Evolutionary conservation across 64 coral and sea anemone species (phyloP).

Genomic region (Orbicella faveolata): DNA sequence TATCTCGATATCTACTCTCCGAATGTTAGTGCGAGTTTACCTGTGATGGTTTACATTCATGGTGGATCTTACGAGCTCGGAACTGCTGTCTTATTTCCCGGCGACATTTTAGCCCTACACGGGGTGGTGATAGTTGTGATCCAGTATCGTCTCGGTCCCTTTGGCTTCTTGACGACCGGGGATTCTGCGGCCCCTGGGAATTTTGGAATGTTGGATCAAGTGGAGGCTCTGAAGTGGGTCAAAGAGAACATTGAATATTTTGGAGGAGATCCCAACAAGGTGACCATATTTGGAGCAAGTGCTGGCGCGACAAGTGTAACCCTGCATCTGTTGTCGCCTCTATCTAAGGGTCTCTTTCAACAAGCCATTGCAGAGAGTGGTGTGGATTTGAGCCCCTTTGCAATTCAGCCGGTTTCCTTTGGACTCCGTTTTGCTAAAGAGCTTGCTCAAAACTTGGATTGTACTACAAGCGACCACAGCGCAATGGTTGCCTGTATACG

Average conservation of each 20-base stretch:
- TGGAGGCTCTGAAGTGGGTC: neutral
- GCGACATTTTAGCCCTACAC: constrained; percentile 13
- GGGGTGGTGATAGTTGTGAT: constrained; percentile 12
- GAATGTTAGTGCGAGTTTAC: neutral
- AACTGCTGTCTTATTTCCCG: neutral
- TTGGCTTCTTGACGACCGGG: constrained; percentile 14
- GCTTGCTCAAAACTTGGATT: constrained; percentile 16
- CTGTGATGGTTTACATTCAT: constrained; percentile 28
- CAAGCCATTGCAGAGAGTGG: constrained; percentile 42
- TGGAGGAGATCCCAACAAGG: constrained; percentile 27
- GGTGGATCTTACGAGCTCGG: constrained; percentile 20
- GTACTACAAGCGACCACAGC: neutral
- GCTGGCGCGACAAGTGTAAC: constrained; percentile 29
- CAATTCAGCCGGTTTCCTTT: neutral
- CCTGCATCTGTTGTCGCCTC: constrained; percentile 34
- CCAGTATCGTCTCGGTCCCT: neutral
- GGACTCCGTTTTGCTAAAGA: constrained; percentile 5
- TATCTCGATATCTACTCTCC: constrained; percentile 22
- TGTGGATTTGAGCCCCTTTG: constrained; percentile 21
- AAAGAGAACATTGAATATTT: neutral
- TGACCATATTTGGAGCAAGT: constrained; percentile 40
- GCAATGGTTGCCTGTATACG: neutral
- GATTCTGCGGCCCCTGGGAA: constrained; percentile 7
- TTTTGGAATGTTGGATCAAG: constrained; percentile 30
- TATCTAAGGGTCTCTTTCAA: constrained; percentile 34